Base-by-base conservation (phyloP, 92 coral and sea anemone genomes). In the Galaxea fascicularis region DNA sequence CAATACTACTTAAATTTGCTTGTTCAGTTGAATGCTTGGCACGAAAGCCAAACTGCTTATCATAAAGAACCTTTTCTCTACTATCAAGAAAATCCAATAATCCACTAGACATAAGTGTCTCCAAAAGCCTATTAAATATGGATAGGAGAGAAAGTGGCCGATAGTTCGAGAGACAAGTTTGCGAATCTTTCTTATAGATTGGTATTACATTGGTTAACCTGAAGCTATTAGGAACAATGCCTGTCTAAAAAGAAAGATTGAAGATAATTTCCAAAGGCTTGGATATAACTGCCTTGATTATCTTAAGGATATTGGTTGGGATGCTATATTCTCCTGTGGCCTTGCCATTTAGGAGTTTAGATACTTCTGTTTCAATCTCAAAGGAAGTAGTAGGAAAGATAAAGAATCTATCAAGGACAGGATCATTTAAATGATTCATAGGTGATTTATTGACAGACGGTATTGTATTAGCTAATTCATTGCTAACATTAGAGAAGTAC, bases 241-340 rank as follows among this genome's bases (percentile, higher is more conserved):
- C n/a, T n/a, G n/a, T n/a, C n/a, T n/a, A 46, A 76, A 54, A 76
- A 20, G 80, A 76, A 35, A 35, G 11, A 24, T 76, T 76, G 51
- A 53, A 76, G 20, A 52, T 60, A 54, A 76, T 54, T 35, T 76
- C 80, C 49, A 76, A 28, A 45, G 35, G 80, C 29, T 76, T 76
- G 67, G 80, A 76, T 18, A 25, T 76, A 76, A 52, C 80, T 39
- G 67, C 21, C 24, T 76, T 76, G 24, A 76, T 12, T 10, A 30
- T 18, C 44, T 76, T 76, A 25, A 76, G 44, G 8, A 76, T 76
- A 52, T 30, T 29, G n/a, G 47, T 62, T 1, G 83, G 52, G 18
- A 56, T 62, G 31, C 83, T 78, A 58, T n/a, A 78, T 0, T 72
- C 51, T 10, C 73, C 83, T n/a, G 49, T 20, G 31, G 83, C 69